Conservation (phyloP, 2,888 invertebrate species). For the Ormyrus pomaceus region DNA sequence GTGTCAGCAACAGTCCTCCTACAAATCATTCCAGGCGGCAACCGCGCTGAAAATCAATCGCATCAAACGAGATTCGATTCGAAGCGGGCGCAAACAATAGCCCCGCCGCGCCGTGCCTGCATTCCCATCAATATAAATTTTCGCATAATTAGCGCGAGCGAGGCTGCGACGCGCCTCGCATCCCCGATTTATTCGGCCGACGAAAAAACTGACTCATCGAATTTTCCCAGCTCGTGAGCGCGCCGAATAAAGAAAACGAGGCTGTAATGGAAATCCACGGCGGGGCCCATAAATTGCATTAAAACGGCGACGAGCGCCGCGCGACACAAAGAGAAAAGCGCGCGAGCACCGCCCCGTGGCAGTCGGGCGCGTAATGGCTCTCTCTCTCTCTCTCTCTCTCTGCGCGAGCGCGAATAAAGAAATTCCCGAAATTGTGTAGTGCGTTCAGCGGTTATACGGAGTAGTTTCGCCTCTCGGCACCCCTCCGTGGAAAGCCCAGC, state of each 20-base stretch:
- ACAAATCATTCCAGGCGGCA: no score
- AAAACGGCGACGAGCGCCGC: conserved; percentile 16
- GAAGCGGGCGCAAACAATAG: no score
- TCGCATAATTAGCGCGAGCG: no score
- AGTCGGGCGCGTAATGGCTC: no score
- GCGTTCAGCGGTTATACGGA: background rate
- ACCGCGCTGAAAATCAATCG: no score
- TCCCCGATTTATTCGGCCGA: background rate
- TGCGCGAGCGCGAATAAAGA: conserved; percentile 20
- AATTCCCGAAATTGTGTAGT: conserved; percentile 16
- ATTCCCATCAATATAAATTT: no score
- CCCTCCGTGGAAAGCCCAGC: conserved; percentile 18
- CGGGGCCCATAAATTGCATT: conserved; percentile 21
- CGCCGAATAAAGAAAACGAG: background rate
- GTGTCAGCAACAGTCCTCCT: no score
- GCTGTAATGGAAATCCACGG: background rate
- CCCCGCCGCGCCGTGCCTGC: no score
- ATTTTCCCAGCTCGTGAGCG: conserved; percentile 5
- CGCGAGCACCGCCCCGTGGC: no score
- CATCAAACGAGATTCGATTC: no score
- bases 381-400: no score
- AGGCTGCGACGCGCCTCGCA: background rate
- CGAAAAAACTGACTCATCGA: conserved; percentile 14
- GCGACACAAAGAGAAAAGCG: conserved; percentile 1
- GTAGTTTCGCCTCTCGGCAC: background rate